Base-by-base conservation (phyloP, 2,797 vertebrate species). In the Neosalanx taihuensis region DNA sequence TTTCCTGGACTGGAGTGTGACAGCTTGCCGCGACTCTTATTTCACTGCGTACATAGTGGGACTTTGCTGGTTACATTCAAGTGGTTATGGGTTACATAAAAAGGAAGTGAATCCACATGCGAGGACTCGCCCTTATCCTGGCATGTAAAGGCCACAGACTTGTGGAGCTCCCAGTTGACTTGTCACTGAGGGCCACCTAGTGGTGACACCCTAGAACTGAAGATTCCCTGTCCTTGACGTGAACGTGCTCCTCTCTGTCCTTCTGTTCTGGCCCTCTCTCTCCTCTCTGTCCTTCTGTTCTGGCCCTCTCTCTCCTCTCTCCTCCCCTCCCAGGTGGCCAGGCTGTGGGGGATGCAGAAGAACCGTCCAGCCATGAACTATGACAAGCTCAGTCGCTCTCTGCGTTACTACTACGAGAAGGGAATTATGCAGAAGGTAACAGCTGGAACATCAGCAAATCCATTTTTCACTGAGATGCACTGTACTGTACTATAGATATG, bases 351-450 rank as follows among this genome's bases (percentile, higher is more conserved):
- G n/a, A 96, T 99, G 92, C 97, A 99, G 88, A 99, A 99, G 93
- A 99, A 99, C 91, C 94, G 97, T 82, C 97, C 97, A 20, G 97
- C 97, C 91, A 99, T 99, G 97, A 99, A 99, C 88, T 99, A 99
- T 0, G 97, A 99, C 94, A 99, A 99, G 88, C 91, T 99, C 87
- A 99, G 97, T 73, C 95, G 96, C 46, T 99, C 97, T 0, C 95
- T 99, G 77, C 95, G 97, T 80, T 99, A 98, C 76, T 99, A 99
- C 70, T 99, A 99, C 0, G 97, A 99, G 90, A 99, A 99, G 79
- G 97, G 97, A 89, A 98, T 99, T 87, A 99, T 99, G 97, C 97
- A 99, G 89, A 99, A 99, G 96, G 97, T 98, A 86, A 86, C 15
- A 49, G 29, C 17, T 18, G 4, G 51, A 56, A 56, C 4, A 56